Base-by-base conservation (phyloP, 2,797 vertebrate species). In the Hafferia zeledoni region DNA sequence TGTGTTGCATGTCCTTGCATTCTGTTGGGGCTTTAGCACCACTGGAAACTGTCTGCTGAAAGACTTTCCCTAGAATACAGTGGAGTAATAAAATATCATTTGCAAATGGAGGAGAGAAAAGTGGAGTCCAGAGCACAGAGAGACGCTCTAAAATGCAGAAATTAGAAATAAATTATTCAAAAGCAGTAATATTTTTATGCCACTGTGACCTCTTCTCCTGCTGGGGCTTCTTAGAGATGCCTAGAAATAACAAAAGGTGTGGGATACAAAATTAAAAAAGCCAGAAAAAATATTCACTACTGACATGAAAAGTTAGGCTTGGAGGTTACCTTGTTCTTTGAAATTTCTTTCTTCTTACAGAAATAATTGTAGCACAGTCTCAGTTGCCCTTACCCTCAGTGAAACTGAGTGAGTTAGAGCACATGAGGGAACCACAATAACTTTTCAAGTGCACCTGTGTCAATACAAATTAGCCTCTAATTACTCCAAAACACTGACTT, bases 131-230 rank as follows among this genome's bases (percentile, higher is more conserved):
- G 24, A 64, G 11, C 22, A 84, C 10, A 70, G 39, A 81, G 14
- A 72, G 3, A 24, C 83, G 19, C 46, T 89, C 41, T 61, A 47
- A 93, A 71, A 75, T 55, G 14, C 14, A 64, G 52, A 77, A 60
- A 84, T 83, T 61, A 74, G 14, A 87, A 82, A 93, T 74, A 90
- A 89, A 80, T 85, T 84, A 57, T 90, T 87, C 22, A 85, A 83
- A 95, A 77, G 1, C 16, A 27, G 22, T 68, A 77, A 35, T 57
- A 61, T 57, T 92, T 92, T 78, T 64, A 53, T 53, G 30, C 16
- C 37, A 47, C 18, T 79, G 6, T 72, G 72, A 63, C 47, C 27
- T 60, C 52, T 82, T 60, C 27, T 90, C 33, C 33, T 84, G 25
- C 30, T 74, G 49, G 6, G 17, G 4, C 19, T 83, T 87, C 56